Evolutionary conservation across 2,113 vertebrate genomes (phyloP).

Genomic region (Gambusia affinis): DNA sequence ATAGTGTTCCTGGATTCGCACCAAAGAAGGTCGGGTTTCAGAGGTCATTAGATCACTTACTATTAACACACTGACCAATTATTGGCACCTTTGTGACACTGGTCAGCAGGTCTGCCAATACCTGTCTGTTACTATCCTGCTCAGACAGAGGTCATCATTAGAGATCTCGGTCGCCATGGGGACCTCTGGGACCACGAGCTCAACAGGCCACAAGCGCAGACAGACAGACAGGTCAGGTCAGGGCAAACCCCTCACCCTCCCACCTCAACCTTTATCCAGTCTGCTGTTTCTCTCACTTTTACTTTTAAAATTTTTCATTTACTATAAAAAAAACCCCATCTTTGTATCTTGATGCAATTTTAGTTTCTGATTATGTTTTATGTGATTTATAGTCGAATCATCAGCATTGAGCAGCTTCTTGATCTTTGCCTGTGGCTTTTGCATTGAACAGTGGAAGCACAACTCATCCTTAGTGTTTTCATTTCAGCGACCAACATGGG

Average conservation of each 20-base stretch:
- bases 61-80: constrained; percentile 76
- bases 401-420: constrained; percentile 48
- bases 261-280: constrained; percentile 2
- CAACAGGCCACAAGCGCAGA: constrained; percentile 61
- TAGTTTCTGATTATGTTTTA: constrained; percentile 50
- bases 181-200: constrained; percentile 71
- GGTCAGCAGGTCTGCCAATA: constrained; percentile 73
- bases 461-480: constrained; percentile 60
- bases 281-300: neutral
- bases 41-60: constrained; percentile 60
- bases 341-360: constrained; percentile 46
- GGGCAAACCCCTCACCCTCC: constrained; percentile 16
- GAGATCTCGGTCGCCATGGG: constrained; percentile 54
- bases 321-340: neutral
- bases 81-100: constrained; percentile 70
- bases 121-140: constrained; percentile 69
- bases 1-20: neutral
- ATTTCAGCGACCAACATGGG: constrained; percentile 53
- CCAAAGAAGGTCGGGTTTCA: constrained; percentile 33
- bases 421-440: constrained; percentile 62
- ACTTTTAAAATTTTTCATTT: neutral
- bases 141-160: constrained; percentile 78
- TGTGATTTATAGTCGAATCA: constrained; percentile 57
- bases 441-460: constrained; percentile 56
- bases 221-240: constrained; percentile 71